Percentiles rank a stretch among this genome's conserved stretches.
Evolutionary conservation across 2,797 vertebrate species (phyloP).

Genomic region (Emydoidea blandingii): DNA sequence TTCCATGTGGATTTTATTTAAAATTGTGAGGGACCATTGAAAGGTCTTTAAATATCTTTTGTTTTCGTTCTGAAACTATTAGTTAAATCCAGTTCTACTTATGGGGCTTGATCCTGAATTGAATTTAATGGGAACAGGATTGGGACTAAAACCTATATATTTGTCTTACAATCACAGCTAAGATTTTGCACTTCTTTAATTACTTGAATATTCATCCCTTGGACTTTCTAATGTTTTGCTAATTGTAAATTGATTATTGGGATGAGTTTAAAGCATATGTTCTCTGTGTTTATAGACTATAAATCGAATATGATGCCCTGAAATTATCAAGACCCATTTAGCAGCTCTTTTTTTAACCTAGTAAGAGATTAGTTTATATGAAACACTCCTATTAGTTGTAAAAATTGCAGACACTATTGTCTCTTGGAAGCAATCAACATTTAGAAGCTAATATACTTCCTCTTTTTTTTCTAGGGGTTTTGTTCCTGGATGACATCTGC

Average conservation of each 20-base stretch:
- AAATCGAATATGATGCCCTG: background rate
- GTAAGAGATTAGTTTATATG: background rate
- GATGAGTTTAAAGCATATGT: background rate
- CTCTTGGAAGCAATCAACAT: background rate
- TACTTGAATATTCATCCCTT: background rate
- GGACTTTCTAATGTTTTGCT: background rate
- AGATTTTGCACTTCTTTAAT: background rate
- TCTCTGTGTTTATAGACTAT: background rate
- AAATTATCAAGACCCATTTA: background rate
- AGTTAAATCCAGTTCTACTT: background rate
- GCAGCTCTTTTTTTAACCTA: background rate
- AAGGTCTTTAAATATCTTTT: background rate
- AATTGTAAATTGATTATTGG: background rate
- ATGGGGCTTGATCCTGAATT: background rate
- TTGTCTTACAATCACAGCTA: background rate
- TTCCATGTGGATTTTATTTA: background rate
- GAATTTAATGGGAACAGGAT: background rate
- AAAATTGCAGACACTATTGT: background rate
- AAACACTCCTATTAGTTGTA: background rate
- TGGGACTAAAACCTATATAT: background rate
- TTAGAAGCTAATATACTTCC: slow-evolving; percentile 23
- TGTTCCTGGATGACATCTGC: slow-evolving; percentile 92
- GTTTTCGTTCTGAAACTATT: background rate
- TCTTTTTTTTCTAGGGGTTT: slow-evolving; percentile 84
- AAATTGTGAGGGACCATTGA: background rate